Evolutionary conservation across 2,888 invertebrate genomes (phyloP).

Genomic region (Strigamia crassipes): DNA sequence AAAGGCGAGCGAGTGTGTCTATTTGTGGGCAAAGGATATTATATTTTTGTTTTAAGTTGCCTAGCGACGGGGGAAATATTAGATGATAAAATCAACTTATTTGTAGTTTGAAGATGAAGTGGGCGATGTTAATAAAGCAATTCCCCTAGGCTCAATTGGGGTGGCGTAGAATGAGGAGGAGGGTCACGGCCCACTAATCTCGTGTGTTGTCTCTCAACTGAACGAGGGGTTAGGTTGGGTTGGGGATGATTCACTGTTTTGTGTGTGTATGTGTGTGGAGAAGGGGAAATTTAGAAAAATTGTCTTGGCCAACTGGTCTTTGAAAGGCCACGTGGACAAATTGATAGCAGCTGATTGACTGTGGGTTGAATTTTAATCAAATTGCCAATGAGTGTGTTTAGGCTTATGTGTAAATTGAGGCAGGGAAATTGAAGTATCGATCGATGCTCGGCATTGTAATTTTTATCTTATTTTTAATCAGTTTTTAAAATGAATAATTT

Average conservation of each 20-base stretch:
- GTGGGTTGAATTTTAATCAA: slow-evolving; percentile 35
- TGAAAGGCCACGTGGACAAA: slow-evolving; percentile 40
- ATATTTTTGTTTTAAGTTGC: not conserved
- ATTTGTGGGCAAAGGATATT: not conserved
- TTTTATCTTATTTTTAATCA: slow-evolving; percentile 23
- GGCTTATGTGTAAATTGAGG: slow-evolving; percentile 40
- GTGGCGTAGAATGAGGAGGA: slow-evolving; percentile 27
- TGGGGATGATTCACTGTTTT: slow-evolving; percentile 31
- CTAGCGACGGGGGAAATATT: slow-evolving; percentile 33
- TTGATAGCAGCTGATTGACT: slow-evolving; percentile 40
- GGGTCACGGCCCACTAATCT: slow-evolving; percentile 40
- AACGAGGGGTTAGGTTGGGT: slow-evolving; percentile 6
- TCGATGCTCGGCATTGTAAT: not conserved
- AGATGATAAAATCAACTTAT: slow-evolving; percentile 25
- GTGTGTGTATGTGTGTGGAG: not conserved
- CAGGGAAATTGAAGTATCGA: slow-evolving; percentile 4
- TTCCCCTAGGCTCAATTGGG: slow-evolving; percentile 40
- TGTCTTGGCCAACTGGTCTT: slow-evolving; percentile 24
- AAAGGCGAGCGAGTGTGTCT: not conserved
- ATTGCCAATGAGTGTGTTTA: slow-evolving; percentile 1
- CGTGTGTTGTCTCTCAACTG: slow-evolving; percentile 23
- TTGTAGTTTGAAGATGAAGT: slow-evolving; percentile 40
- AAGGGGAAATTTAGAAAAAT: slow-evolving; percentile 2
- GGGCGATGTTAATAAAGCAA: slow-evolving; percentile 40
- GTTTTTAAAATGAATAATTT: slow-evolving; percentile 40